Evolutionary conservation across 2,797 vertebrate genomes (phyloP).

Genomic region (Trematomus bernacchii): DNA sequence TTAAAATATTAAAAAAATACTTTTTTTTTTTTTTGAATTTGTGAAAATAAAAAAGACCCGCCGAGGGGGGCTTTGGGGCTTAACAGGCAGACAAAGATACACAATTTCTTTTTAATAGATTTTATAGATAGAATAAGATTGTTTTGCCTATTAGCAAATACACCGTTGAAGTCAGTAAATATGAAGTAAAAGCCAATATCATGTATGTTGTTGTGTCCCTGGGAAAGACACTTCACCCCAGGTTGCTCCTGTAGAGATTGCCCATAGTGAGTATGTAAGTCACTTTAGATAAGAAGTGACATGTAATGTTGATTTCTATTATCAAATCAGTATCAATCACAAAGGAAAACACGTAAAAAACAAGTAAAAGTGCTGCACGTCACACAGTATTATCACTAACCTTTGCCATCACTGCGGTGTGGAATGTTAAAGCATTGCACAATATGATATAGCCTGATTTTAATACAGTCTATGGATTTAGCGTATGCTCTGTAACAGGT

Average conservation of each 20-base stretch:
- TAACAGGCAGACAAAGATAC: too few relatives aligned
- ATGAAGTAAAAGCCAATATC: constrained; percentile 39
- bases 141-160: neutral
- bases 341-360: constrained; percentile 23
- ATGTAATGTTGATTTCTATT: constrained; percentile 43
- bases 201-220: constrained; percentile 17
- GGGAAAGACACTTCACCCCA: too few relatives aligned
- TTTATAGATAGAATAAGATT: too few relatives aligned
- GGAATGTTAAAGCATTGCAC: neutral
- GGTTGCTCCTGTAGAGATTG: too few relatives aligned
- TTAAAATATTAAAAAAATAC: too few relatives aligned
- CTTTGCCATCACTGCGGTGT: neutral
- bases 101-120: too few relatives aligned
- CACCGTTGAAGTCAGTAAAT: neutral
- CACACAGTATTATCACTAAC: neutral
- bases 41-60: too few relatives aligned
- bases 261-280: too few relatives aligned
- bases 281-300: too few relatives aligned
- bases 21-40: too few relatives aligned
- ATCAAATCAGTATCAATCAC: constrained; percentile 49
- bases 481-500: neutral
- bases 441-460: too few relatives aligned
- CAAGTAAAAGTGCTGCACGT: constrained; percentile 2
- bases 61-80: too few relatives aligned
- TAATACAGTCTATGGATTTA: neutral